Percentiles rank a stretch among this genome's conserved stretches.
These are phyloP conservation scores for Actenoides hombroni DNA, from an alignment of 2,113 vertebrate species.

Conservation along the genomic window DNA sequence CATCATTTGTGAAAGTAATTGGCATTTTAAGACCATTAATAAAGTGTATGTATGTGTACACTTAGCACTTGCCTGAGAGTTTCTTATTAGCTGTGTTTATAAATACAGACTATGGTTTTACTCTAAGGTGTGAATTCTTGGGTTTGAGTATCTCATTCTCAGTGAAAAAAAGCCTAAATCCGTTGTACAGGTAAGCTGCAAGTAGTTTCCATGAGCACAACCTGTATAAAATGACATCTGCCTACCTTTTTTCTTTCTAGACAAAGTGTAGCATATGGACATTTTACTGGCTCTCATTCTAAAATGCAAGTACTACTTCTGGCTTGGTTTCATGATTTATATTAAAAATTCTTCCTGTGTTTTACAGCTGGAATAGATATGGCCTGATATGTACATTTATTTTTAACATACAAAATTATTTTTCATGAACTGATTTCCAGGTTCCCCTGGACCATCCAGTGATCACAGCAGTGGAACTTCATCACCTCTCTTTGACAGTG, in stretches of 20 bases:
- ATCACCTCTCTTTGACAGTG: constrained; percentile 91
- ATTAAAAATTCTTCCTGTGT: background rate
- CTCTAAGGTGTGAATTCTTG: background rate
- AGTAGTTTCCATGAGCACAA: background rate
- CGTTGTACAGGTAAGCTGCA: background rate
- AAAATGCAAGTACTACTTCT: background rate
- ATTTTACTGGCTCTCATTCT: background rate
- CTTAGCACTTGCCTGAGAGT: background rate
- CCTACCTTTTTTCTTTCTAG: background rate
- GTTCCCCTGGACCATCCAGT: constrained; percentile 85
- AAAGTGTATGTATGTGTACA: background rate
- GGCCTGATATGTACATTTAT: background rate
- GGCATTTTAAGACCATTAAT: background rate
- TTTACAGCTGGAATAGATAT: background rate
- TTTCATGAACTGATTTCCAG: constrained; percentile 61
- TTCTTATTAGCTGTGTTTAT: background rate
- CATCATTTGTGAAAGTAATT: background rate
- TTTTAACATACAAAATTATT: background rate
- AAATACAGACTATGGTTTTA: background rate
- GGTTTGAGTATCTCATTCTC: background rate
- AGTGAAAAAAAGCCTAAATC: background rate
- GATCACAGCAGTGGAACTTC: constrained; percentile 86
- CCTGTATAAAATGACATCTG: background rate
- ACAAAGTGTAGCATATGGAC: background rate
- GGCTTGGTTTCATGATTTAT: background rate